A percentile compares a stretch with the other conserved stretches of the same genome.
These are phyloP conservation scores for Bellardia pandia DNA, from an alignment of 2,888 invertebrate genomes.

Conservation along the genomic window DNA sequence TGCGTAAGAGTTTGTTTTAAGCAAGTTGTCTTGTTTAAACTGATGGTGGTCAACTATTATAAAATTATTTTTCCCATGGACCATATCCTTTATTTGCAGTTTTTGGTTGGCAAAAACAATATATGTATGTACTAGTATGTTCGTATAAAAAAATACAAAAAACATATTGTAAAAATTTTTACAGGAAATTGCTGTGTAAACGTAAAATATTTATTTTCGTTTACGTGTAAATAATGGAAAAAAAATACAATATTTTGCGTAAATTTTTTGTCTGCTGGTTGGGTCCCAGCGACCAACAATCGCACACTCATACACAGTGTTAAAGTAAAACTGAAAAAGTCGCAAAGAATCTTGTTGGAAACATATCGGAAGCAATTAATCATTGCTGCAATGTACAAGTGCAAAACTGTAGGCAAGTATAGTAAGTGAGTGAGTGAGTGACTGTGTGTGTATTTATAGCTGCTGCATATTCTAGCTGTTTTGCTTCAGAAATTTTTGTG, in stretches of 20 bases:
- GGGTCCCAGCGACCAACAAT: conserved; percentile 2
- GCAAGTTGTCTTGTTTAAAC: conserved; percentile 49
- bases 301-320: neutral
- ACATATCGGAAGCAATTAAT: conserved; percentile 77
- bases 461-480: conserved; percentile 53
- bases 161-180: conserved; percentile 69
- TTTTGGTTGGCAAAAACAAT: conserved; percentile 18
- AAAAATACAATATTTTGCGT: conserved; percentile 53
- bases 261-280: conserved; percentile 37
- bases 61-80: conserved; percentile 71
- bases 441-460: neutral
- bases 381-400: conserved; percentile 73
- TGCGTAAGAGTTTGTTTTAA: conserved; percentile 43
- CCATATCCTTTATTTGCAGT: conserved; percentile 56
- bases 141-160: conserved; percentile 2
- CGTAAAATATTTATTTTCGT: conserved; percentile 41
- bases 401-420: conserved; percentile 32
- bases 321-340: conserved; percentile 49
- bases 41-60: conserved; percentile 67
- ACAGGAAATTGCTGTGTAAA: conserved; percentile 71
- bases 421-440: neutral
- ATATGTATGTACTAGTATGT: neutral
- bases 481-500: conserved; percentile 4
- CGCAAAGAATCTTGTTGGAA: conserved; percentile 63
- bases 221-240: conserved; percentile 13